These are phyloP conservation scores for Geodia barretti DNA, from an alignment of 37 sponge, comb jelly and placozoan species.

Conservation along the genomic window DNA sequence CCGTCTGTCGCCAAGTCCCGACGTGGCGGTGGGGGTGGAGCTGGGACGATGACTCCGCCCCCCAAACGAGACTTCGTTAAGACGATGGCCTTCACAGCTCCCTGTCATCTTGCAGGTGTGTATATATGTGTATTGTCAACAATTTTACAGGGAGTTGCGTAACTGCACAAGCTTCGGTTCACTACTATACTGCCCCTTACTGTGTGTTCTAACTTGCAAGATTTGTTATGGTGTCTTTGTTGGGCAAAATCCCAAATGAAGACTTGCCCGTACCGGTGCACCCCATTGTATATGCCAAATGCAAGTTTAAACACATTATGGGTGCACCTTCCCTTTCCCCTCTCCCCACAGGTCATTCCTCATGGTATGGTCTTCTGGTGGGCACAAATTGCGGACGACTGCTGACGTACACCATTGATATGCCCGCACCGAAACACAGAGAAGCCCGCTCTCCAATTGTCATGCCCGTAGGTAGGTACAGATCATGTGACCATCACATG, in stretches of 20 bases:
- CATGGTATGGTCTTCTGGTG: constrained; percentile 27
- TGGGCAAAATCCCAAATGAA: not conserved
- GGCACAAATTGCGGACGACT: constrained; percentile 76
- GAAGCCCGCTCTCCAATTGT: constrained; percentile 47
- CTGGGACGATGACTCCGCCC: constrained; percentile 3
- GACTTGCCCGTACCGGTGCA: not conserved
- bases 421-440: constrained; percentile 60
- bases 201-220: too few species aligned
- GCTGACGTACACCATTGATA: constrained; percentile 60
- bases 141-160: too few species aligned
- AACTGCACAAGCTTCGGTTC: too few species aligned
- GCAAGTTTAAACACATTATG: too few species aligned
- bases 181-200: too few species aligned
- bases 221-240: not conserved
- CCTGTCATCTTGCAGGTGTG: constrained; percentile 57
- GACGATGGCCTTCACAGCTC: constrained; percentile 62
- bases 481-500: too few species aligned
- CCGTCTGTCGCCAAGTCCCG: constrained; percentile 26
- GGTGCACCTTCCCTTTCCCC: not conserved
- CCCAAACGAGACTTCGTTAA: constrained; percentile 50
- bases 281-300: too few species aligned
- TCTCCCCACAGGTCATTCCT: constrained; percentile 22
- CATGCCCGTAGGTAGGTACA: constrained; percentile 65
- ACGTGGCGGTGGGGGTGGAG: not conserved
- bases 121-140: too few species aligned